Base-by-base conservation (phyloP, 2,113 vertebrate species). In the Caretta caretta region DNA sequence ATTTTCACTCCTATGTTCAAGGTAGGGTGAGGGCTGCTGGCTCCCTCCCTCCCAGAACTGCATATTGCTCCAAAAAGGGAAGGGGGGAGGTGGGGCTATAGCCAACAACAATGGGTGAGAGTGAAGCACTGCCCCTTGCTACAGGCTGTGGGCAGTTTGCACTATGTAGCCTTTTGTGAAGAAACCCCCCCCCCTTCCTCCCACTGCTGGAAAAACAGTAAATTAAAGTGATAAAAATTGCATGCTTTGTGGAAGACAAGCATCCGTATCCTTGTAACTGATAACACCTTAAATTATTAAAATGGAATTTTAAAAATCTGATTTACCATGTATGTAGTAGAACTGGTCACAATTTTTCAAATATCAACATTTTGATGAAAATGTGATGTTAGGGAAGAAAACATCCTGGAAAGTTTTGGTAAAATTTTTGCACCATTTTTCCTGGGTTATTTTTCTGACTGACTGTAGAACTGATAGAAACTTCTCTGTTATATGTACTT, bases 241-340 rank as follows among this genome's bases (percentile, higher is more conserved):
- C 27, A 49, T 29, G 12, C 14, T 49, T 79, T 79, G 27, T 31
- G 8, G 17, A 80, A 49, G 16, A 31, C 17, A 35, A 79, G 8
- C 27, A 80, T 50, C 78, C 29, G 19, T 31, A 19, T 48, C 27
- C 50, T 14, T 50, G 16, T 50, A 31, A 27, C 48, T 9, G 25
- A 4, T 4, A 14, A 19, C 42, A 7, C 59, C 75, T 86, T 5
- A 76, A 56, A 80, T 79, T 88, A 46, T 16, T 89, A 38, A 82
- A 75, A 75, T 42, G 31, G 31, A 65, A 65, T 65, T 65, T 65
- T 65, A 65, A 35, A 65, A 42, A 38, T 51, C 51, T 76, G 20
- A 22, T 49, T 75, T 42, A 5, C 24, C 51, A 8, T 0, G 0
- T 86, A 49, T 76, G 11, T 65, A 65, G 42, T 5, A 3, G 31